Evolutionary conservation across 2,113 vertebrate genomes (phyloP).

Genomic region (Marcusenius ussheri): DNA sequence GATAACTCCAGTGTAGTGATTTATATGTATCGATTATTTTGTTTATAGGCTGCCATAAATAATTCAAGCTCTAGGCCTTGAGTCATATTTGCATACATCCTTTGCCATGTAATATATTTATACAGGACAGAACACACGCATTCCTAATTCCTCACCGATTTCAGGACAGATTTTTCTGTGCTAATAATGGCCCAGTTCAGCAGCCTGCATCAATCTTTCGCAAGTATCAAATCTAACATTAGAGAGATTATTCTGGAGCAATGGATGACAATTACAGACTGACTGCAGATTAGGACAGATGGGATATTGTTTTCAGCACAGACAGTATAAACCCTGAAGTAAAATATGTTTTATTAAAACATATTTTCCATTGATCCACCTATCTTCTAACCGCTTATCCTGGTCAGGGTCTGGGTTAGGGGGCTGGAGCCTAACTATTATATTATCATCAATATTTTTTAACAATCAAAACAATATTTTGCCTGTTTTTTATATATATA

Average conservation of each 20-base stretch:
- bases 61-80: background rate
- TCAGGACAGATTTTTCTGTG: background rate
- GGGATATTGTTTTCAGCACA: conserved; percentile 16
- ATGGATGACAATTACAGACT: conserved; percentile 9
- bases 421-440: background rate
- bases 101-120: background rate
- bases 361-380: background rate
- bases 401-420: background rate
- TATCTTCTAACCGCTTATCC: background rate
- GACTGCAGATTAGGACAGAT: conserved; percentile 8
- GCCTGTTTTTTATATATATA: background rate
- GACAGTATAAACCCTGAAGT: background rate
- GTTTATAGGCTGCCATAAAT: background rate
- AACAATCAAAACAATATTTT: background rate
- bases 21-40: background rate
- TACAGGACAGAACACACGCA: background rate
- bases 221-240: background rate
- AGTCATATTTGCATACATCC: background rate
- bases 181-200: background rate
- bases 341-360: background rate
- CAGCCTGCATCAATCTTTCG: background rate
- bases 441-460: background rate
- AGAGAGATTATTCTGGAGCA: conserved; percentile 15
- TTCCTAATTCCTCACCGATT: background rate
- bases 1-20: background rate